A percentile compares a stretch with the other conserved stretches of the same genome.
Evolutionary conservation across 1,140 invertebrate species (phyloP).

Genomic region (Dreissena rostriformis): DNA sequence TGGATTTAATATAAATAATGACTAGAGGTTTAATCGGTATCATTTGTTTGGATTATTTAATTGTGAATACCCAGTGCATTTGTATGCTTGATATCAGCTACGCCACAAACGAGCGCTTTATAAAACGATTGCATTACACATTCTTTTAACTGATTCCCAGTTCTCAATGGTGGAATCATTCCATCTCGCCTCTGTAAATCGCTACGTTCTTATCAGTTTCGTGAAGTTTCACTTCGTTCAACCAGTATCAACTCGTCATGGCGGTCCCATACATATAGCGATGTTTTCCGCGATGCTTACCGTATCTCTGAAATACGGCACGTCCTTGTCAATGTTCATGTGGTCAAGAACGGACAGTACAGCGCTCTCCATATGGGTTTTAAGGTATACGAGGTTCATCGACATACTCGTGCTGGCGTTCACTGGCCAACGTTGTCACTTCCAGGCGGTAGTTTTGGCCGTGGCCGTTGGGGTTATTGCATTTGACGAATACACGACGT

Average conservation of each 20-base stretch:
- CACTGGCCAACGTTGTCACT: constrained; percentile 91
- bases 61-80: too few relatives aligned
- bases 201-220: constrained; percentile 98
- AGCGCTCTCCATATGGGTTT: constrained; percentile 92
- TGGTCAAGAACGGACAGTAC: constrained; percentile 92
- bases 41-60: too few relatives aligned
- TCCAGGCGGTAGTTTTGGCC: constrained; percentile 98
- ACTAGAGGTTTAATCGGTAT: too few relatives aligned
- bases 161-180: too few relatives aligned
- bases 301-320: too few relatives aligned
- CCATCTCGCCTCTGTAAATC: constrained; percentile 85
- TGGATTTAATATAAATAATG: too few relatives aligned
- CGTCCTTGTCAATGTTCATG: too few relatives aligned
- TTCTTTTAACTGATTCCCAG: too few relatives aligned
- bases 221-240: too few relatives aligned
- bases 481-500: constrained; percentile 93
- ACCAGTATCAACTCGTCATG: constrained; percentile 84
- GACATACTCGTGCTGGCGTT: constrained; percentile 96
- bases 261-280: constrained; percentile 94
- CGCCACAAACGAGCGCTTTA: too few relatives aligned
- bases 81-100: too few relatives aligned
- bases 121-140: too few relatives aligned
- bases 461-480: constrained; percentile 97
- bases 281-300: constrained; percentile 91
- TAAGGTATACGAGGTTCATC: constrained; percentile 95